Evolutionary conservation across 2,113 vertebrate species (phyloP).

Genomic region (Pituophis catenifer): DNA sequence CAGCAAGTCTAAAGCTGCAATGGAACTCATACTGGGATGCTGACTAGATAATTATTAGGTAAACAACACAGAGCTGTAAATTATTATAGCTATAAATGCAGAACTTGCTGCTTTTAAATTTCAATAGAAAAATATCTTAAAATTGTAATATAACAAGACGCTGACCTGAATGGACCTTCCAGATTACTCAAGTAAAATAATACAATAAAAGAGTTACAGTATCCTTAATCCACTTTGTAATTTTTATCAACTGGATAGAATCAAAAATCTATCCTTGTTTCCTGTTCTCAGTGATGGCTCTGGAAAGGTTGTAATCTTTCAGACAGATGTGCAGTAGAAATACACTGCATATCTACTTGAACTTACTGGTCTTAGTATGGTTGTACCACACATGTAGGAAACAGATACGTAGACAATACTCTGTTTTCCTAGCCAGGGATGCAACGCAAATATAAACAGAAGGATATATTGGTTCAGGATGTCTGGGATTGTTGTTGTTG

Average conservation of each 20-base stretch:
- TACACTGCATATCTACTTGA: not conserved
- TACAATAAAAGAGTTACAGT: not conserved
- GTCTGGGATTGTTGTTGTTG: not conserved
- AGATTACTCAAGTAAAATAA: not conserved
- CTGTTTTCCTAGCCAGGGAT: not conserved
- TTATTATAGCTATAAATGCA: not conserved
- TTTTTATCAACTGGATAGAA: not conserved
- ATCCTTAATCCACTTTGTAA: not conserved
- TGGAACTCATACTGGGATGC: not conserved
- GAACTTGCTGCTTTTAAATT: not conserved
- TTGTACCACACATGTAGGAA: not conserved
- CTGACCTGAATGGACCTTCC: not conserved
- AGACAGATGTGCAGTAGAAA: not conserved
- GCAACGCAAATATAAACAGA: not conserved
- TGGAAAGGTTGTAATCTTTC: not conserved
- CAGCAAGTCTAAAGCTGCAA: not conserved
- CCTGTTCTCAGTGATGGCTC: not conserved
- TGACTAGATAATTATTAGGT: conserved; percentile 31
- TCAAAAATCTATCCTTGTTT: not conserved
- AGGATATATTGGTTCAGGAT: not conserved
- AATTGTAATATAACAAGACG: not conserved
- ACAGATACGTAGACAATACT: not conserved
- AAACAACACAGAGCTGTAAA: not conserved
- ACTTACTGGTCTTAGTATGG: not conserved
- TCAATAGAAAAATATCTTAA: not conserved